phyloP scores from a whole-genome alignment of 2,797 vertebrate genomes.

The Dendrocincla fuliginosa region DNA sequence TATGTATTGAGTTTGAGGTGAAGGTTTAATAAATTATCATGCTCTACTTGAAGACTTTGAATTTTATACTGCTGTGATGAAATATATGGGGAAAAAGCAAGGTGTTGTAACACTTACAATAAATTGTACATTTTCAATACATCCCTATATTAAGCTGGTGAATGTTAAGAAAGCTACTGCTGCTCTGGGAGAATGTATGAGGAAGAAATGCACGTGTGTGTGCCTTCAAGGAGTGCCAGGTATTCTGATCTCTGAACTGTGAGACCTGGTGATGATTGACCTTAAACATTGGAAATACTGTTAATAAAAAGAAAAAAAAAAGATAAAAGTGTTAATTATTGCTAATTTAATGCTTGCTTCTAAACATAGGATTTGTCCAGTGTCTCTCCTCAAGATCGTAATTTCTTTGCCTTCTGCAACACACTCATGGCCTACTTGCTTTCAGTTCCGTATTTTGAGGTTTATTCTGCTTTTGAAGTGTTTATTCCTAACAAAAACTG shows the following conservation, averaged over 20 bases:
- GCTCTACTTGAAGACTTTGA: not conserved
- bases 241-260: not conserved
- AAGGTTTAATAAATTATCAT: not conserved
- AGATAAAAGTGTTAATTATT: not conserved
- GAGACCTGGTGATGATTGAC: not conserved
- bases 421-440: not conserved
- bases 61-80: not conserved
- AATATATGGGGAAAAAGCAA: not conserved
- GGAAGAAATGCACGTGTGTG: not conserved
- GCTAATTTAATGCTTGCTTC: not conserved
- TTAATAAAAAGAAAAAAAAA: conserved; percentile 7
- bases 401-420: not conserved
- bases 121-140: not conserved
- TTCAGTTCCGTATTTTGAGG: not conserved
- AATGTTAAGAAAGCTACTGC: not conserved
- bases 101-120: not conserved
- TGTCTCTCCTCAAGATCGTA: not conserved
- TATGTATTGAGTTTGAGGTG: not conserved
- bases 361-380: not conserved
- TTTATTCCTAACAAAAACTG: not conserved
- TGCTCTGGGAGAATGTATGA: not conserved
- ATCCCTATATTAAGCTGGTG: not conserved
- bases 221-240: not conserved
- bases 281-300: not conserved
- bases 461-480: not conserved